Base-by-base conservation (phyloP, 2,888 invertebrate species). In the Mantis religiosa region DNA sequence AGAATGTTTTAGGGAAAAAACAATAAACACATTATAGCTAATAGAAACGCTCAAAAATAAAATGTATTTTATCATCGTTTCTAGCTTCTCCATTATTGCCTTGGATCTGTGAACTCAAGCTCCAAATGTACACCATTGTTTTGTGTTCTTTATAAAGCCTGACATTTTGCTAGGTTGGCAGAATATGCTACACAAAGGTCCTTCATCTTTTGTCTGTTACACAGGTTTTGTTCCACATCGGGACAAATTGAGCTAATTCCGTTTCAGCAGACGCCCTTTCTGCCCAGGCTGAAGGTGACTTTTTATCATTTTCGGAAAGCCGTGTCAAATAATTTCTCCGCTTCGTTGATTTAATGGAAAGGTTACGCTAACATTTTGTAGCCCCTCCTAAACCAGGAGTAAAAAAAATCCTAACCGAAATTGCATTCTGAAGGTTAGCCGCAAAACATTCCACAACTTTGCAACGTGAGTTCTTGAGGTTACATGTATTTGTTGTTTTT, bases 281-380 rank as follows among this genome's bases (percentile, higher is more conserved):
- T 71, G 54, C 54, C 54, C 54, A 71, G 25, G 54, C 54, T 71
- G 54, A 25, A 71, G 54, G 54, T 71, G 54, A 71, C 54, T 71
- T 71, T 71, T 71, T 71, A 71, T 71, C 54, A 71, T 87, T 81
- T 82, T 87, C 28, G 85, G 47, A 85, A 85, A 85, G 85, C 85
- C 3, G 47, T 86, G 81, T 87, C 82, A 87, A 88, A 85, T 88
- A 82, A 54, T 85, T 84, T 85, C 82, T 71, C 30, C 88, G 87
- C 89, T 87, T 82, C 82, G 83, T 83, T 83, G 85, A 88, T 83
- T 86, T 86, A 54, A 83, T 86, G 87, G 86, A 89, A 89, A 89
- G 89, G 89, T 89, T 89, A 89, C 83, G 86, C 85, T 89, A 89
- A 89, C 89, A 89, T 89, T 89, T 89, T 71, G 54, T 71, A 71